Base-by-base conservation (phyloP, 1,140 invertebrate genomes). In the Ceratitis capitata region DNA sequence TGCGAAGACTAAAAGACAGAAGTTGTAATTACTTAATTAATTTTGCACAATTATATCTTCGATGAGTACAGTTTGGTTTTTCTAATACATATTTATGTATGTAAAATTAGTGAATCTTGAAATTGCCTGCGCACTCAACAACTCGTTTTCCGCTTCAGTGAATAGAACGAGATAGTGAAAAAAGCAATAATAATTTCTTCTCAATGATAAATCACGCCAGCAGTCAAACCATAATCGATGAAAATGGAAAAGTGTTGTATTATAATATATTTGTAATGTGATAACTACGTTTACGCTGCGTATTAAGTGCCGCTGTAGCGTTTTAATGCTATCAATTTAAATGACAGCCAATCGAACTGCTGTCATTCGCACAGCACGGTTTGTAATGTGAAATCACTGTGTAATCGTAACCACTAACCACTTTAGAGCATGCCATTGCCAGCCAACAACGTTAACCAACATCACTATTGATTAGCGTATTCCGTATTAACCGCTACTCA, bases 71-170 rank as follows among this genome's bases (percentile, higher is more conserved):
- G n/a, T n/a, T n/a, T n/a, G n/a, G n/a, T n/a, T n/a, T n/a, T n/a
- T n/a, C n/a, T n/a, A n/a, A n/a, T n/a, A n/a, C 16, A 53, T 19
- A 69, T 29, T 69, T 35, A 16, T 6, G 7, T 19, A 19, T 69
- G 3, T 69, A 5, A 7, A 69, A 69, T 29, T 69, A 69, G 39
- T 69, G 61, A 69, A 32, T 69, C 61, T 69, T 69, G 61, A 69
- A 69, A 69, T 69, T 69, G 35, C 29, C 29, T 6, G 32, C 32
- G 32, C 61, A 35, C 16, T 39, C 61, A 7, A n/a, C n/a, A n/a
- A 69, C 61, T 69, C 29, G 32, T 69, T 69, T 69, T 69, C 61
- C 61, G 32, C 61, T 69, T 32, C 61, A 69, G 35, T 7, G 61
- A 35, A 19, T 69, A 69, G 29, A 69, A 35, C 29, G 16, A 69